phyloP scores from a whole-genome alignment of 2,797 vertebrate species.

The Pantherophis vulpinus region DNA sequence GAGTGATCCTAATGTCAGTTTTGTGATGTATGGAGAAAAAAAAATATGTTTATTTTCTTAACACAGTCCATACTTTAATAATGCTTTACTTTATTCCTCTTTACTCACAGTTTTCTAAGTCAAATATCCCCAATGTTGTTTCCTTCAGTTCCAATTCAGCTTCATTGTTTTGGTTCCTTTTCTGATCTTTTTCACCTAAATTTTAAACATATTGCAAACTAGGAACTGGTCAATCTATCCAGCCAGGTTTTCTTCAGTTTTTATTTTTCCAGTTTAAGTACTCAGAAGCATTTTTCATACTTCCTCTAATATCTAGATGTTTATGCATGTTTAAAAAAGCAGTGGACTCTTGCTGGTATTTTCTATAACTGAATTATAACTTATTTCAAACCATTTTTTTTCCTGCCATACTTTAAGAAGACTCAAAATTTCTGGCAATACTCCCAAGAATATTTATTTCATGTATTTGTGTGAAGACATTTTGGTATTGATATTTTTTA shows the following conservation, averaged over 20 bases:
- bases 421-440: neutral
- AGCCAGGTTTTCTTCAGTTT: neutral
- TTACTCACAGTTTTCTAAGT: neutral
- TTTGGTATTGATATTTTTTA: neutral
- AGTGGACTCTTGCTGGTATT: neutral
- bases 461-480: neutral
- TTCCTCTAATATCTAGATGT: neutral
- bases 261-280: neutral
- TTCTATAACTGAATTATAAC: neutral
- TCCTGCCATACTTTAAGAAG: neutral
- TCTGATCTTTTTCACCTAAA: neutral
- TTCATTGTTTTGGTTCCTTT: neutral
- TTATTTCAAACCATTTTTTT: neutral
- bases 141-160: neutral
- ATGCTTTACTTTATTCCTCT: neutral
- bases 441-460: neutral
- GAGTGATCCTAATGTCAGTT: neutral
- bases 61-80: neutral
- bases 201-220: neutral
- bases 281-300: neutral
- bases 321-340: neutral
- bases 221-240: neutral
- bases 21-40: neutral
- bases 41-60: neutral
- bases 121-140: neutral